Percentiles rank a stretch among this genome's conserved stretches.
phyloP scores from a whole-genome alignment of 37 sponge, comb jelly and placozoan species.

The Geodia barretti region DNA sequence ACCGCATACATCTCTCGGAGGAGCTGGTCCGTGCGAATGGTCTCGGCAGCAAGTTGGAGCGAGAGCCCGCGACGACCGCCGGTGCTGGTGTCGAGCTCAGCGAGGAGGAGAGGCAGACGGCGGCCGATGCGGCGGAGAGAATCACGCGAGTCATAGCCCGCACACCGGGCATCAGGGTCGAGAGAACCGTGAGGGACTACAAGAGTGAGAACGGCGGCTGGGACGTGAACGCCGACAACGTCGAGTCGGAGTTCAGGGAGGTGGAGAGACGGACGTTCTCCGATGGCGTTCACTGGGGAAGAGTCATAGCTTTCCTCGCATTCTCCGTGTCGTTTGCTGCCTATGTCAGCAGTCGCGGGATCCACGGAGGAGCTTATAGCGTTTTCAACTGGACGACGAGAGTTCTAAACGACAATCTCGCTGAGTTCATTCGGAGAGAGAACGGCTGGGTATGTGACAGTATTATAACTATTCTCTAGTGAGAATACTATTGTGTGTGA shows the following conservation, averaged over 20 bases:
- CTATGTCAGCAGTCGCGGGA: conserved; percentile 5
- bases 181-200: not conserved
- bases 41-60: no score
- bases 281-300: conserved; percentile 63
- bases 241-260: conserved; percentile 35
- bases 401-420: conserved; percentile 34
- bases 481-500: no score
- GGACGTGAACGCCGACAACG: conserved; percentile 21
- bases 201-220: not conserved
- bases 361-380: conserved; percentile 34
- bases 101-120: not conserved
- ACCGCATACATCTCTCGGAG: no score
- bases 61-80: no score
- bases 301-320: conserved; percentile 43
- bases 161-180: not conserved
- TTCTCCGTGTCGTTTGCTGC: conserved; percentile 52
- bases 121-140: not conserved
- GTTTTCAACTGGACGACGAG: conserved; percentile 47
- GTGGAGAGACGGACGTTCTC: conserved; percentile 19
- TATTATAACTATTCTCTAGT: not conserved
- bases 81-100: no score
- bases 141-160: not conserved
- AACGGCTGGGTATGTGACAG: conserved; percentile 72
- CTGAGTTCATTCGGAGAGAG: conserved; percentile 28
- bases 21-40: no score